Base-by-base conservation (phyloP, 2,113 vertebrate species). In the Xenopus laevis region DNA sequence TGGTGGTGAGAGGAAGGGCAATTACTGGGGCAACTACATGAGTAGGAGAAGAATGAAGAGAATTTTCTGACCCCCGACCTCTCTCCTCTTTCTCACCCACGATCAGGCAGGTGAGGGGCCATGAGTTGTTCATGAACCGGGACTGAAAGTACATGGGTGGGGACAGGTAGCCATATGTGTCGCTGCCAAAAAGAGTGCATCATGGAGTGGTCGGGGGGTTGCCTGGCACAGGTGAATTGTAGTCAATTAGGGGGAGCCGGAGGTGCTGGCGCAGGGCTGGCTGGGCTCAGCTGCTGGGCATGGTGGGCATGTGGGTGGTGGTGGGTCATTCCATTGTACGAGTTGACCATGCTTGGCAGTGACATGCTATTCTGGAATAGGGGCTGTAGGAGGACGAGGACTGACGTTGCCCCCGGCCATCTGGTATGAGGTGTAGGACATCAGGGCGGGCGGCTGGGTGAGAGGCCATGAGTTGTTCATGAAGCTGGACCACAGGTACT, bases 381-480 rank as follows among this genome's bases (percentile, higher is more conserved):
- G 95, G 93, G 85, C 91, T 88, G 75, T 98, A 97, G 0, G 95
- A 94, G 2, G 93, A 90, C 17, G 94, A 91, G 95, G 93, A 69
- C 94, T 92, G 59, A 94, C 91, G 83, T 91, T 94, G 78, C 94
- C 94, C 33, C 91, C 83, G 65, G 93, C 89, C 95, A 97, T 95
- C 88, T 98, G 95, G 87, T 95, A 98, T 82, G 96, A 96, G 70
- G 94, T 87, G 84, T 96, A 98, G 78, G 95, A 87, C 93, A 94
- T 92, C n/a, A 95, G 94, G 8, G 92, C 84, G n/a, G 95, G 94
- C 52, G 95, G 90, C 83, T 97, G 95, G 61, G 91, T 89, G 9
- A 96, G 86, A 30, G 95, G 90, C 96, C 96, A 97, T 0, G 97
- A 95, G 88, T 94, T 96, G 87, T 96, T 97, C 88, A 97, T 95